Evolutionary conservation across 2,113 vertebrate genomes (phyloP).

Genomic region (Speoplatyrhinus poulsoni): DNA sequence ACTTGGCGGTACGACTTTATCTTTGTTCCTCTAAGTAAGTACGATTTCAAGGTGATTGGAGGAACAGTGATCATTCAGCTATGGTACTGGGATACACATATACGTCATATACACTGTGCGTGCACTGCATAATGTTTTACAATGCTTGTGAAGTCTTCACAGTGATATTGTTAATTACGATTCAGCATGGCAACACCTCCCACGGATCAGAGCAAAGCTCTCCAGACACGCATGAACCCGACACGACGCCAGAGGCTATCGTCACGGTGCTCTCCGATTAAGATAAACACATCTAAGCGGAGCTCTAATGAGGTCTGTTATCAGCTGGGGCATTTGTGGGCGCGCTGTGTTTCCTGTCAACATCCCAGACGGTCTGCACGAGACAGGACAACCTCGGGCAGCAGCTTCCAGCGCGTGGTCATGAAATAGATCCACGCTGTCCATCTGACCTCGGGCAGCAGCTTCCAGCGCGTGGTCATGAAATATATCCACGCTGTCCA

Average conservation of each 20-base stretch:
- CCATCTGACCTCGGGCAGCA: conserved; percentile 37
- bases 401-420: not conserved
- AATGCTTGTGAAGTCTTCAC: too few species aligned
- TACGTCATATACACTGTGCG: too few species aligned
- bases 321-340: conserved; percentile 55
- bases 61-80: too few species aligned
- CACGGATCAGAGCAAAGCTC: not conserved
- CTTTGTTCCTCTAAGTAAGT: too few species aligned
- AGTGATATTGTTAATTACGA: too few species aligned
- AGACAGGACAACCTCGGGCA: conserved; percentile 48
- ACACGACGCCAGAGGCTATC: conserved; percentile 36
- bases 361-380: conserved; percentile 50
- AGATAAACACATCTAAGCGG: conserved; percentile 47
- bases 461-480: not conserved
- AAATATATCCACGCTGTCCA: not conserved
- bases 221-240: not conserved
- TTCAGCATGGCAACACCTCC: too few species aligned
- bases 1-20: too few species aligned
- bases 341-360: conserved; percentile 50
- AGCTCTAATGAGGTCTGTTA: conserved; percentile 63
- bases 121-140: too few species aligned
- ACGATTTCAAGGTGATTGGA: too few species aligned
- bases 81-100: too few species aligned
- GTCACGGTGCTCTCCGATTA: conserved; percentile 36
- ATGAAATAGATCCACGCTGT: not conserved